Base-by-base conservation (phyloP, 2,113 vertebrate genomes). In the Nipponia nippon region DNA sequence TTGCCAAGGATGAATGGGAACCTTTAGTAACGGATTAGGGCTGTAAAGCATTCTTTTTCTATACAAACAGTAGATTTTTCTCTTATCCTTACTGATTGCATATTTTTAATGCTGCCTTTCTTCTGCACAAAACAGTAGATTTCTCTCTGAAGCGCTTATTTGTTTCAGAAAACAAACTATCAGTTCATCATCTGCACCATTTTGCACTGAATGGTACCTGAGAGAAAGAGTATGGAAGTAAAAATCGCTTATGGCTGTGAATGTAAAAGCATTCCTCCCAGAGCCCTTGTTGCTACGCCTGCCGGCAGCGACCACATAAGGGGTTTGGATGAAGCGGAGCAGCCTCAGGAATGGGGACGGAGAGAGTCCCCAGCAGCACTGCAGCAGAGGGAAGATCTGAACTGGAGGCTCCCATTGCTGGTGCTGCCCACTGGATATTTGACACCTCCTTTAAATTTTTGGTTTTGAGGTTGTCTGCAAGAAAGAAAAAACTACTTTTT, bases 1-100 rank as follows among this genome's bases (percentile, higher is more conserved):
- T 97, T 97, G 87, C 86, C 77, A 96, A 92, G 96, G 95, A 96
- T 97, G 96, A 97, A 97, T 97, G 88, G 93, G 96, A 96, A 97
- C 59, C 89, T 95, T 97, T 95, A 97, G 97, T 96, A 97, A 97
- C 29, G 19, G 94, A 96, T 94, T 94, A 95, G 73, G 75, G 90
- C 22, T 56, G 83, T 91, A 95, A 96, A 94, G 56, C 82, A 87
- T 96, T 97, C 49, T 88, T 93, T 93, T 95, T 90, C 72, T 86
- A 62, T 67, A 19, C 22, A 70, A 93, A 88, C 10, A 61, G 82
- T 75, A 52, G 30, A 59, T 83, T 80, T 96, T 96, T 67, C 23
- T 91, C 86, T 87, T 27, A 82, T 90, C 94, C 69, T 89, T 71
- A 79, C 78, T 71, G 69, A 87, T 46, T 44, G 13, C 62, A 52